These are phyloP conservation scores for Strix aluco DNA, from an alignment of 2,113 vertebrate species.

Conservation along the genomic window DNA sequence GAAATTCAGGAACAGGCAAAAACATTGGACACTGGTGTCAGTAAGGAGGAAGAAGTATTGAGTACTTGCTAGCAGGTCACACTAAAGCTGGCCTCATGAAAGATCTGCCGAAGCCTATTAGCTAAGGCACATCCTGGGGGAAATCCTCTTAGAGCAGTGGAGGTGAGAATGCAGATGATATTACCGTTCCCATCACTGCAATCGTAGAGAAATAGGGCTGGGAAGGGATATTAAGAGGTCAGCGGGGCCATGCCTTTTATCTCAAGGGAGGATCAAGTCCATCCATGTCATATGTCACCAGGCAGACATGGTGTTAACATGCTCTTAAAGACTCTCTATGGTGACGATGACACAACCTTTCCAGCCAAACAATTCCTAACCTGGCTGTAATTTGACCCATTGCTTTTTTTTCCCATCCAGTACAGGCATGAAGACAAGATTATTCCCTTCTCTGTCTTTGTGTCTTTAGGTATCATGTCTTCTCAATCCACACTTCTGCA, in stretches of 20 bases:
- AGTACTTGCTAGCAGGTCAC: background rate
- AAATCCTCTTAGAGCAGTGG: slow-evolving; percentile 52
- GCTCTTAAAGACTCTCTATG: background rate
- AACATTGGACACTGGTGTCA: background rate
- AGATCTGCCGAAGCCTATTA: slow-evolving; percentile 33
- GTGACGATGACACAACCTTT: background rate
- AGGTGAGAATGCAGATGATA: slow-evolving; percentile 26
- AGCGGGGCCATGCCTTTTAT: background rate
- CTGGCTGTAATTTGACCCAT: background rate
- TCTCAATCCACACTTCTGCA: background rate
- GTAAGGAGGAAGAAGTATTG: background rate
- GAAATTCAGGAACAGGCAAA: background rate
- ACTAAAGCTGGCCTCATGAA: background rate
- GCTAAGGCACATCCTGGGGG: slow-evolving; percentile 7
- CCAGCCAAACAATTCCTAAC: background rate
- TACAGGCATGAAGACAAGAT: background rate
- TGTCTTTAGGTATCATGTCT: background rate
- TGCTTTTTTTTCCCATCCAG: background rate
- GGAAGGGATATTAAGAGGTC: background rate
- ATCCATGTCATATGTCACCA: background rate
- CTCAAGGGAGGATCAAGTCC: slow-evolving; percentile 2
- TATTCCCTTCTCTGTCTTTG: background rate
- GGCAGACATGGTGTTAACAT: accelerated
- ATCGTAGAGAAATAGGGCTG: background rate
- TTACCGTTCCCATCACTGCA: background rate